Base-by-base conservation (phyloP, 2,888 invertebrate species). In the Petrophora chlorosata region DNA sequence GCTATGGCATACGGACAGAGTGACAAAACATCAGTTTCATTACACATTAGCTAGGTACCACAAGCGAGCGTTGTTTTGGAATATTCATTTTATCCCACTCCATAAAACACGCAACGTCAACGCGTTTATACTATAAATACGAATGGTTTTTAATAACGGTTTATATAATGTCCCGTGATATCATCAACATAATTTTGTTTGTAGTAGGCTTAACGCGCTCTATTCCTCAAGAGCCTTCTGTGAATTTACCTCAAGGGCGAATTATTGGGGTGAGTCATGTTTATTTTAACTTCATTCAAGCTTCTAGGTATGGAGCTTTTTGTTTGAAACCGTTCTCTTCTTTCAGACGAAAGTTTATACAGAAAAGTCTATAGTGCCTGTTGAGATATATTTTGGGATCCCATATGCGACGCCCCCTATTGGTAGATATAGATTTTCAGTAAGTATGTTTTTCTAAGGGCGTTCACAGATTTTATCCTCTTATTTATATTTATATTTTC, bases 401-500 rank as follows among this genome's bases (percentile, higher is more conserved):
- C 97, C 97, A 0, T 97, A 95, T 70, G 97, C 96, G 15, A 92
- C 93, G 56, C 92, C 97, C 8, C 96, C 97, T 0, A 72, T 93
- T 35, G 95, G 94, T n/a, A 84, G 92, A 59, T 85, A 94, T 36
- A 91, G 97, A 72, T 97, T 97, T 89, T 91, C 94, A 69, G 95
- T 94, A 75, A 17, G 17, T 12, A 15, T 9, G 10, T 16, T n/a
- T 36, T n/a, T n/a, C n/a, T n/a, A n/a, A n/a, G n/a, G n/a, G n/a
- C n/a, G n/a, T n/a, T n/a, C n/a, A n/a, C n/a, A n/a, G n/a, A n/a
- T n/a, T n/a, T n/a, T n/a, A n/a, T n/a, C n/a, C n/a, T n/a, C n/a
- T n/a, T n/a, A n/a, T n/a, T n/a, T n/a, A n/a, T n/a, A n/a, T n/a
- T n/a, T n/a, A n/a, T n/a, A n/a, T n/a, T n/a, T n/a, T n/a, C n/a